phyloP scores from a whole-genome alignment of 2,797 vertebrate genomes.

The Lagodon rhomboides region DNA sequence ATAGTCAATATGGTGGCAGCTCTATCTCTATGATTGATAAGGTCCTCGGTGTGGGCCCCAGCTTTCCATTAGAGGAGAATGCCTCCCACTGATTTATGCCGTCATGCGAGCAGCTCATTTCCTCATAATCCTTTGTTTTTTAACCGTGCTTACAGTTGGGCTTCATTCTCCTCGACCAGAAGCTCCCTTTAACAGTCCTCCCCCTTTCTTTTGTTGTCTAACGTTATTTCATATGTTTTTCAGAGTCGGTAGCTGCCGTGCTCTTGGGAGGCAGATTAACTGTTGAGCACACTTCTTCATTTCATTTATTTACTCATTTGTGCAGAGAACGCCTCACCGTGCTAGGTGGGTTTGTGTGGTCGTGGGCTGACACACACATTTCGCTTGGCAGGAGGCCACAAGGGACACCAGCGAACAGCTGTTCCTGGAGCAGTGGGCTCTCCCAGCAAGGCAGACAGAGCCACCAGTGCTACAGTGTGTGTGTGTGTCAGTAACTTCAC shows the following conservation, averaged over 20 bases:
- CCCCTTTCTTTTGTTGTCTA: not conserved
- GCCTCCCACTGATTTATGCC: slow-evolving; percentile 74
- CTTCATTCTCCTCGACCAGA: slow-evolving; percentile 24
- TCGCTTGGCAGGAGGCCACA: slow-evolving; percentile 58
- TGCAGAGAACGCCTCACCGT: slow-evolving; percentile 30
- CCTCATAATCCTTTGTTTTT: slow-evolving; percentile 70
- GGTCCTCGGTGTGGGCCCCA: slow-evolving; percentile 33
- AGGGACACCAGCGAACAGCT: slow-evolving; percentile 73
- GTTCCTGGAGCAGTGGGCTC: slow-evolving; percentile 67
- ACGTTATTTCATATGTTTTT: slow-evolving; percentile 42
- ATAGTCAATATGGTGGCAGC: slow-evolving; percentile 79
- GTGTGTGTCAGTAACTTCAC: slow-evolving; percentile 31
- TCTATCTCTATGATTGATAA: slow-evolving; percentile 82
- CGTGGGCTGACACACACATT: slow-evolving; percentile 61
- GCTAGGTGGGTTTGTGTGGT: slow-evolving; percentile 60
- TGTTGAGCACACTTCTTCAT: slow-evolving; percentile 55
- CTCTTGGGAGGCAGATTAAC: slow-evolving; percentile 50
- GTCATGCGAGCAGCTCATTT: slow-evolving; percentile 73
- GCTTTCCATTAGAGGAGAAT: slow-evolving; percentile 74
- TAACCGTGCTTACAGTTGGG: slow-evolving; percentile 54
- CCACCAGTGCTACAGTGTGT: slow-evolving; percentile 34
- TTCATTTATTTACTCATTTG: slow-evolving; percentile 64
- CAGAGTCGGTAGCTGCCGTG: slow-evolving; percentile 14
- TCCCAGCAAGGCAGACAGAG: slow-evolving; percentile 66
- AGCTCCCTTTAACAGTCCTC: slow-evolving; percentile 18